These are phyloP conservation scores for Cephus nigrinus DNA, from an alignment of 2,888 invertebrate species.

Conservation along the genomic window DNA sequence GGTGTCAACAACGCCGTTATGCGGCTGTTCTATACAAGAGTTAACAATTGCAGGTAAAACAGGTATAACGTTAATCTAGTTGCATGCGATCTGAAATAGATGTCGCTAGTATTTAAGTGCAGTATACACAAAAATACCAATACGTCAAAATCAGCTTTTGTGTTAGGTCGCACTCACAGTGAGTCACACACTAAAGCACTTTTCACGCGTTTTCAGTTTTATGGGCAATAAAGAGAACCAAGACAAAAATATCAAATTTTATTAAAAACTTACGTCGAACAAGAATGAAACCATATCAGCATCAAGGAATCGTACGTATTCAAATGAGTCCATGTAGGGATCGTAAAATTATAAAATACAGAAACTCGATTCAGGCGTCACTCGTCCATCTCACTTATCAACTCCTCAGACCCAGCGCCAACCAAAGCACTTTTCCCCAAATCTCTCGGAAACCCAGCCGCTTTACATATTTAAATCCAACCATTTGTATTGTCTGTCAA, in stretches of 20 bases:
- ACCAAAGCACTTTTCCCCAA: conserved; percentile 8
- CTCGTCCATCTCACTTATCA: conserved; percentile 26
- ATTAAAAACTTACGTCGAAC: background rate
- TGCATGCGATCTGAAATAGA: background rate
- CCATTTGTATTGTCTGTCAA: conserved; percentile 25
- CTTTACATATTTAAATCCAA: conserved; percentile 25
- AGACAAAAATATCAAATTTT: background rate
- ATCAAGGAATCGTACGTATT: background rate
- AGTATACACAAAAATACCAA: background rate
- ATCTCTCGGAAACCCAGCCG: conserved; percentile 19
- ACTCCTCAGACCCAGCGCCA: conserved; percentile 19
- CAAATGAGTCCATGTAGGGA: background rate
- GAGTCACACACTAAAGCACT: background rate
- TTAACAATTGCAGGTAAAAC: background rate
- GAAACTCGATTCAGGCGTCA: conserved; percentile 11
- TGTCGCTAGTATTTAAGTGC: background rate
- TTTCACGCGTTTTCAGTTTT: background rate
- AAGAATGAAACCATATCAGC: background rate
- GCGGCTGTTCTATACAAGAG: background rate
- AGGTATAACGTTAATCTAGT: background rate
- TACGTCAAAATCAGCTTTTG: background rate
- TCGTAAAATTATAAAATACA: background rate
- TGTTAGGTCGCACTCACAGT: background rate
- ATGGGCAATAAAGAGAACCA: background rate
- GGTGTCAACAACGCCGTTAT: no score